Conservation (phyloP, 2,113 vertebrate species). For the Garra rufa region DNA sequence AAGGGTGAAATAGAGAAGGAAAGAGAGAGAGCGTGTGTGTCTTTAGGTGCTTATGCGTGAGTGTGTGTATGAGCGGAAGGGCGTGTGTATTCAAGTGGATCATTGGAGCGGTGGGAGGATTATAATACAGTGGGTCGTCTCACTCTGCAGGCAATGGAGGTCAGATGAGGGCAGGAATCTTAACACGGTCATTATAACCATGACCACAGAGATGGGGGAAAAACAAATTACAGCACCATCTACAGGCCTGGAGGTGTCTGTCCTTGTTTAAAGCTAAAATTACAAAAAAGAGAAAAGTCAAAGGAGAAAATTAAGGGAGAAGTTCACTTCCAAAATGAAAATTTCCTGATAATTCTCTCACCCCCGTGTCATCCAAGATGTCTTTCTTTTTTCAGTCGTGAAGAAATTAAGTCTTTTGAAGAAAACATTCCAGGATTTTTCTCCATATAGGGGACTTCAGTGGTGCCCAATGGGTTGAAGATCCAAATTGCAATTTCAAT, state of each 20-base stretch:
- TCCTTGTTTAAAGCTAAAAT: background rate
- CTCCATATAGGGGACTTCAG: too few relatives aligned
- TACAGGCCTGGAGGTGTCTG: constrained; percentile 44
- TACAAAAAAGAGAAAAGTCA: background rate
- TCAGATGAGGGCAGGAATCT: constrained; percentile 42
- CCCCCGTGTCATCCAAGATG: too few relatives aligned
- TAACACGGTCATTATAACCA: constrained; percentile 31
- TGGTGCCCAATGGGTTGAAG: too few relatives aligned
- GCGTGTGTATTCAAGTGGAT: constrained; percentile 32
- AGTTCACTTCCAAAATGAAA: too few relatives aligned
- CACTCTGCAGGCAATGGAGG: constrained; percentile 39
- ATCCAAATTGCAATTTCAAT: too few relatives aligned
- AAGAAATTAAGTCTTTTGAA: too few relatives aligned
- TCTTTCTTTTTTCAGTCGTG: too few relatives aligned
- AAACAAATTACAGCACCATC: constrained; percentile 32
- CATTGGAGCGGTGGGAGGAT: constrained; percentile 33
- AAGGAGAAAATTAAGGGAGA: background rate
- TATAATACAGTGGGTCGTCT: constrained; percentile 11
- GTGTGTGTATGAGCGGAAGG: constrained; percentile 34
- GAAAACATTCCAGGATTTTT: too few relatives aligned
- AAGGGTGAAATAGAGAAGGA: constrained; percentile 38
- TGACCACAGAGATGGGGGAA: constrained; percentile 7
- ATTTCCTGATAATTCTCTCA: too few relatives aligned
- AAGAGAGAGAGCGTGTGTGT: constrained; percentile 3
- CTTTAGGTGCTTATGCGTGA: constrained; percentile 16